Base-by-base conservation (phyloP, 1,140 invertebrate genomes). In the Ruditapes philippinarum region DNA sequence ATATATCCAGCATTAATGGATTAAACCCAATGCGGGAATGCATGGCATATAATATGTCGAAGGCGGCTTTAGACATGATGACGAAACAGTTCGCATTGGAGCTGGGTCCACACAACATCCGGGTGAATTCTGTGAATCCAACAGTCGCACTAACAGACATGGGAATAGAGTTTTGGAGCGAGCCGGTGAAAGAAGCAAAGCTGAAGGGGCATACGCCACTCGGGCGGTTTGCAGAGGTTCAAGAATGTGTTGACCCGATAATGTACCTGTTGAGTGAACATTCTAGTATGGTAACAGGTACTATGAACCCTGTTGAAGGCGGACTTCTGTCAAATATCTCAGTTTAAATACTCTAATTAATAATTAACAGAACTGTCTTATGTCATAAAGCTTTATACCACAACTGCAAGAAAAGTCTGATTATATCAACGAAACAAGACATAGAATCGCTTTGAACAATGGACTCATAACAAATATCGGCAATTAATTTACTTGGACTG, bases 121-220 rank as follows among this genome's bases (percentile, higher is more conserved):
- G 98, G 89, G 97, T 98, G 0, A 99, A 99, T 94, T 97, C 97
- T 68, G 97, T 99, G 0, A 98, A 98, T 96, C 98, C 98, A 1
- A 93, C 92, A 0, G 98, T 98, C 0, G 98, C 98, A 25, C 96
- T 98, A 96, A 99, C 98, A 0, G 97, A 97, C 89, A 98, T 99
- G 98, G 98, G 98, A 0, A 97, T 96, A 94, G 94, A 97, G 22
- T 97, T 97, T 25, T 99, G 98, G 98, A 97, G 97, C 12, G 97
- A 98, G 0, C 97, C 98, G 0, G 95, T 94, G 2, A 98, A 97
- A 95, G 97, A 97, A 42, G 95, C 96, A n/a, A 96, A 96, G 5
- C 97, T 99, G 97, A 86, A 97, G 79, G 96, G 96, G 5, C 98
- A 97, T 96, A 98, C 98, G 94, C 98, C 98, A 0, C 94, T 98